Percentiles rank a stretch among this genome's conserved stretches.
phyloP scores from a whole-genome alignment of 2,113 vertebrate species.

The Grammomys dolichurus region DNA sequence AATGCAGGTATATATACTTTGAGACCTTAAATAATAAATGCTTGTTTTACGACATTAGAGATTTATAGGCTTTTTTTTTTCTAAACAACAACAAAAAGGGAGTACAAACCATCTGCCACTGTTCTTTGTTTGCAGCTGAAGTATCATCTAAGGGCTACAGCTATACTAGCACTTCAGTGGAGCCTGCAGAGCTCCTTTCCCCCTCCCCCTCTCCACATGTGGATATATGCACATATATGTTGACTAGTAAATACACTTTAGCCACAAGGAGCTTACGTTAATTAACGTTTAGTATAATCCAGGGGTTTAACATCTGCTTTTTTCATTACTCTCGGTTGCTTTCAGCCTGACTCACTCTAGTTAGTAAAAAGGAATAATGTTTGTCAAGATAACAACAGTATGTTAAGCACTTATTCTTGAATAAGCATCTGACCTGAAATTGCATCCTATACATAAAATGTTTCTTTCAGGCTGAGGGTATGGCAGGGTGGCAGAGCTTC shows the following conservation, averaged over 20 bases:
- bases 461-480: background rate
- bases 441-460: slow-evolving; percentile 45
- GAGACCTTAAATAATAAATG: slow-evolving; percentile 71
- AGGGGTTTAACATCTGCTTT: slow-evolving; percentile 17
- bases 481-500: background rate
- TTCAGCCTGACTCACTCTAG: slow-evolving; percentile 53
- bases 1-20: slow-evolving; percentile 50
- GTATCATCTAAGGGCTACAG: slow-evolving; percentile 83
- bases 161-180: slow-evolving; percentile 65
- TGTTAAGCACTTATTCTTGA: slow-evolving; percentile 58
- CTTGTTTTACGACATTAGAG: slow-evolving; percentile 67
- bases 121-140: slow-evolving; percentile 58
- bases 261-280: slow-evolving; percentile 58
- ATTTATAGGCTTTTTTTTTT: slow-evolving; percentile 68
- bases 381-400: slow-evolving; percentile 67
- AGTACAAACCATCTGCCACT: slow-evolving; percentile 54
- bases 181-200: background rate
- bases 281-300: slow-evolving; percentile 63
- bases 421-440: slow-evolving; percentile 76
- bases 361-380: slow-evolving; percentile 57
- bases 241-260: slow-evolving; percentile 56
- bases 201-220: background rate
- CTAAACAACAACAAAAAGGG: slow-evolving; percentile 64
- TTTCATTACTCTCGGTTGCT: slow-evolving; percentile 31
- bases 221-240: background rate